A percentile compares a stretch with the other conserved stretches of the same genome.
These are phyloP conservation scores for Calliphora vicina DNA, from an alignment of 1,140 invertebrate species.

Conservation along the genomic window DNA sequence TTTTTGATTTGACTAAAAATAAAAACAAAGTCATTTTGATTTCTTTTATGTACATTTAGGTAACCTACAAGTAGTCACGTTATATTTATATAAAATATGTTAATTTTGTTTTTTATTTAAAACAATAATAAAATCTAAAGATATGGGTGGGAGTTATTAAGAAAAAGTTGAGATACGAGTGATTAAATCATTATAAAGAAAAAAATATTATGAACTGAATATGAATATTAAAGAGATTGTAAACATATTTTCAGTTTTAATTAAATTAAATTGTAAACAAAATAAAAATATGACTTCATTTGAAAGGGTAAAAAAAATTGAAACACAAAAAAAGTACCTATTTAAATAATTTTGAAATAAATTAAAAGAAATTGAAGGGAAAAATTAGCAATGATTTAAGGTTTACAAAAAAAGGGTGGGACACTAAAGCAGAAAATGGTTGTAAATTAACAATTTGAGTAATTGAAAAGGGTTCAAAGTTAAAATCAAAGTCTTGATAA, in stretches of 20 bases:
- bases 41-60: not conserved
- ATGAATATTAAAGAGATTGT: not conserved
- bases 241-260: not conserved
- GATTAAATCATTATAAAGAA: not conserved
- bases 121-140: not conserved
- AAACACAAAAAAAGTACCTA: too few relatives aligned
- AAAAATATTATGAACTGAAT: not conserved
- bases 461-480: too few relatives aligned
- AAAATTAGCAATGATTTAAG: too few relatives aligned
- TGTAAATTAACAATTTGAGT: too few relatives aligned
- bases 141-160: not conserved
- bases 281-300: not conserved
- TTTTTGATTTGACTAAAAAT: not conserved
- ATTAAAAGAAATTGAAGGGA: too few relatives aligned
- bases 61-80: not conserved
- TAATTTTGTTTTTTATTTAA: not conserved
- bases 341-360: too few relatives aligned
- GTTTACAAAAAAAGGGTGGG: too few relatives aligned
- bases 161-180: not conserved
- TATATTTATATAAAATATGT: not conserved
- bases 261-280: not conserved
- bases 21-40: not conserved
- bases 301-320: not conserved
- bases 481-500: too few relatives aligned
- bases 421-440: too few relatives aligned